Evolutionary conservation across 2,888 invertebrate genomes (phyloP).

Genomic region (Eupithecia exiguata): DNA sequence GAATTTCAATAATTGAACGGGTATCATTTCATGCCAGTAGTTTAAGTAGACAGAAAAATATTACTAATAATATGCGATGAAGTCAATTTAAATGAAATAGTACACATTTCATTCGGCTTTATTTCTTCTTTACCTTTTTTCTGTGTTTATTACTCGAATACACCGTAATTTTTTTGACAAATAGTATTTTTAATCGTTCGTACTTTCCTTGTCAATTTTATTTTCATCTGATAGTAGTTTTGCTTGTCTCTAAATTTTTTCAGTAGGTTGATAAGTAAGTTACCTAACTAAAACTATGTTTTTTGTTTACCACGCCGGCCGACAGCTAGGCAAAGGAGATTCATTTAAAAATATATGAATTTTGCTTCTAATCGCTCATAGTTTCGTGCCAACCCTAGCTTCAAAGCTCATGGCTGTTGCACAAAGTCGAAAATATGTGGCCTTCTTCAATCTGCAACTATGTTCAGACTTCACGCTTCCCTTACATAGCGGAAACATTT

Average conservation of each 20-base stretch:
- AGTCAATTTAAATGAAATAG: not conserved
- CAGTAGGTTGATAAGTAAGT: not conserved
- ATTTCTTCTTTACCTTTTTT: not conserved
- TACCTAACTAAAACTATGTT: not conserved
- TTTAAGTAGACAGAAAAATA: not conserved
- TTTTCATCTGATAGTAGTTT: not conserved
- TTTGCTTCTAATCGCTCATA: not conserved
- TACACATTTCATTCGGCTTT: not conserved
- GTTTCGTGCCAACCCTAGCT: conserved; percentile 20
- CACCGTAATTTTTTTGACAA: not conserved
- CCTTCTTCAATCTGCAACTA: conserved; percentile 40
- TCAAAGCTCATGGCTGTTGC: conserved; percentile 37
- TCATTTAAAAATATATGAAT: not conserved
- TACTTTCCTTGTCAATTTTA: not conserved
- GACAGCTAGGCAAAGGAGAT: not conserved
- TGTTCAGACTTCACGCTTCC: conserved; percentile 31
- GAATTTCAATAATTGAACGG: not conserved
- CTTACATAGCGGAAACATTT: conserved; percentile 26
- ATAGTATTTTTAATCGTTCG: not conserved
- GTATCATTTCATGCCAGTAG: not conserved
- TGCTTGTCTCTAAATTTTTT: not conserved
- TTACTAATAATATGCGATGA: not conserved
- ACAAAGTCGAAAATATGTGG: conserved; percentile 44
- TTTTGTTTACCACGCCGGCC: not conserved
- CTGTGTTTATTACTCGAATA: not conserved